A percentile compares a stretch with the other conserved stretches of the same genome.
Evolutionary conservation across 2,797 vertebrate genomes (phyloP).

Genomic region (Chloroceryle inda): DNA sequence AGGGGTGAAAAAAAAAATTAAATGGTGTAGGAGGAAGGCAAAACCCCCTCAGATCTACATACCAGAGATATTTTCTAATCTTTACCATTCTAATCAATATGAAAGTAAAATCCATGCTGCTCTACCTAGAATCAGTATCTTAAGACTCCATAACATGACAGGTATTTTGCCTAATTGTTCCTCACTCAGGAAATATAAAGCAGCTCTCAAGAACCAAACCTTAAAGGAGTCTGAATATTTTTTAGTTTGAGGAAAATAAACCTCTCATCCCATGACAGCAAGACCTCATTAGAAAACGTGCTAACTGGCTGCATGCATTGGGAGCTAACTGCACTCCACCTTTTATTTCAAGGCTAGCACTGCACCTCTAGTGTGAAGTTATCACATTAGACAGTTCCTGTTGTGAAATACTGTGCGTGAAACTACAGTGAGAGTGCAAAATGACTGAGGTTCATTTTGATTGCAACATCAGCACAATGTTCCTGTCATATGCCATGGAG

Average conservation of each 20-base stretch:
- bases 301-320: slow-evolving; percentile 9
- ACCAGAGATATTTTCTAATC: background rate
- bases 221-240: background rate
- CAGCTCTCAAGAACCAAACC: background rate
- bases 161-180: background rate
- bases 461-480: background rate
- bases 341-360: slow-evolving; percentile 17
- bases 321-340: background rate
- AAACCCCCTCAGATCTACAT: background rate
- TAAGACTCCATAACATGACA: background rate
- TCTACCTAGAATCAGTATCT: background rate
- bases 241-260: background rate
- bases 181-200: background rate
- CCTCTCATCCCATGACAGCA: background rate
- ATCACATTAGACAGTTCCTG: slow-evolving; percentile 20
- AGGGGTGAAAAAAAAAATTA: background rate
- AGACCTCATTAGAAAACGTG: background rate
- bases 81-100: background rate
- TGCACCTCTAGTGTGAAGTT: background rate
- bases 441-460: background rate
- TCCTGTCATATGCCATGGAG: background rate
- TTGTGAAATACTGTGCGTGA: background rate
- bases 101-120: background rate
- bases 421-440: background rate
- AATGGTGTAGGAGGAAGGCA: background rate